Percentiles rank a stretch among this genome's conserved stretches.
Evolutionary conservation across 2,113 vertebrate genomes (phyloP).

Genomic region (Dasyornis broadbenti): DNA sequence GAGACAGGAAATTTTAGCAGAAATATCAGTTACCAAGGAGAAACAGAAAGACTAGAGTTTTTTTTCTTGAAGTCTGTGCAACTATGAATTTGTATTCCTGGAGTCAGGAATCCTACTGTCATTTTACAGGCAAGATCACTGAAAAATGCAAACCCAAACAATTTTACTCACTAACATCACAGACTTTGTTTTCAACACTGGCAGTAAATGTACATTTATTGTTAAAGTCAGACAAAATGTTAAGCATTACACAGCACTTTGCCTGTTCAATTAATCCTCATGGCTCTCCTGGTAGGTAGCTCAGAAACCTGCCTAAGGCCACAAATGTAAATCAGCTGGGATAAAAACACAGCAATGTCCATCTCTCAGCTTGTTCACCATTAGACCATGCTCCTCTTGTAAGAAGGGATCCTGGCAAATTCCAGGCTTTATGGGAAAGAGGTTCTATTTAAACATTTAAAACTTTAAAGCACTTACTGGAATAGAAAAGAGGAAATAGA

Average conservation of each 20-base stretch:
- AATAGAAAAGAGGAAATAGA: background rate
- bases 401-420: conserved; percentile 2
- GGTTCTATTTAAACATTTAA: conserved; percentile 22
- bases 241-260: background rate
- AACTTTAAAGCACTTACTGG: conserved; percentile 29
- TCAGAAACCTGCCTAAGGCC: background rate
- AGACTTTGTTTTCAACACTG: background rate
- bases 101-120: background rate
- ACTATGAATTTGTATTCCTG: background rate
- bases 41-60: background rate
- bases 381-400: background rate
- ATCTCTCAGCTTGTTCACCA: background rate
- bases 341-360: background rate
- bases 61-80: background rate
- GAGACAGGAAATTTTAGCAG: background rate
- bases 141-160: background rate
- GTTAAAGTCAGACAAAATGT: background rate
- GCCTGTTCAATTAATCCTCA: background rate
- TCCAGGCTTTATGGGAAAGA: conserved; percentile 12
- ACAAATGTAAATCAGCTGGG: background rate
- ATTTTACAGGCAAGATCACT: background rate
- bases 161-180: background rate
- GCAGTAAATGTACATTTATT: background rate
- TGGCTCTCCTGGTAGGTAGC: background rate
- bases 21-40: background rate